Evolutionary conservation across 1,140 invertebrate species (phyloP), one percentile per base, ranked within the genome.

Genomic region (Condylostylus longicornis): DNA sequence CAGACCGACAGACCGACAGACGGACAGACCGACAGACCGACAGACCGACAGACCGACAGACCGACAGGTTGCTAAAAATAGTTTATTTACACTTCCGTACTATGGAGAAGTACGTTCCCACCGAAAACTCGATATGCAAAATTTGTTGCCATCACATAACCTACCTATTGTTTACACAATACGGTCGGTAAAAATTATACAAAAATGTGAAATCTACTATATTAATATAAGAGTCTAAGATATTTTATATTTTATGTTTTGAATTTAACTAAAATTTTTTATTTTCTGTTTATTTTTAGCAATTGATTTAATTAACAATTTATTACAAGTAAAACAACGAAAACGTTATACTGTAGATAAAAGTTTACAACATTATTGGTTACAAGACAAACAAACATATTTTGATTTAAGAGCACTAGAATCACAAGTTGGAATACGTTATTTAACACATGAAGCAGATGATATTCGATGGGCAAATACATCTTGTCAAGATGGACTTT

Each of bases 281-380:
- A 38, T 29, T 18, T 36, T 39, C 33, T 18, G 18, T 13, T 17
- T n/a, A 1, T 5, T 73, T 74, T 17, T 64, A 94, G 94, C 91
- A 38, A 93, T 97, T 58, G 91, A 98, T 67, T 68, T 98, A 41
- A 98, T 98, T 43, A 95, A 88, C 65, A 96, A 95, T 68, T 67
- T 98, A 40, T 71, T 98, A 31, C 93, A 98, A 82, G 93, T 98
- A 21, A 98, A 98, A 63, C 91, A 96, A 62, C 75, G 90, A 42
- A 97, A 97, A 66, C 72, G 95, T 27, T 93, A 82, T 54, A 94
- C 91, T 1, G 94, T 97, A 27, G 91, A 97, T 62, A 98, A 98
- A 66, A 89, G 90, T 46, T 69, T 96, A 27, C 70, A 77, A 47
- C 94, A 98, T 61, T 71, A 82, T 45, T 98, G 94, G 93, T 71